phyloP scores from a whole-genome alignment of 2,113 vertebrate species.

The Bolborhynchus lineola region DNA sequence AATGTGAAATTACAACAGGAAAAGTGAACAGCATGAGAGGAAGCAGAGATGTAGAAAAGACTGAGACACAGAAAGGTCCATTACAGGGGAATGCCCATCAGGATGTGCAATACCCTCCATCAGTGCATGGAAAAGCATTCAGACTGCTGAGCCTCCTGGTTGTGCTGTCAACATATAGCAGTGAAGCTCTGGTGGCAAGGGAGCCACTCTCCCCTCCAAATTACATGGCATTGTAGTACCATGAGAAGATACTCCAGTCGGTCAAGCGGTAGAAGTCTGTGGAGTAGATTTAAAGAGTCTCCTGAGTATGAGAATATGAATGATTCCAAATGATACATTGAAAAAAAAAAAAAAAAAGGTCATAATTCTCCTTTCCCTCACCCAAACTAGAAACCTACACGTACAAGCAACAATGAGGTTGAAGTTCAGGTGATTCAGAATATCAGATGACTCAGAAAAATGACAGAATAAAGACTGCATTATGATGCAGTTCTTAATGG shows the following conservation, averaged over 20 bases:
- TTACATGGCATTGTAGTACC: rapidly evolving
- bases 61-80: background rate
- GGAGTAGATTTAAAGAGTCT: background rate
- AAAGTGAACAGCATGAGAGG: background rate
- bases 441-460: conserved; percentile 47
- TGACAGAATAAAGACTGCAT: background rate
- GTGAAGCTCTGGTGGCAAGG: background rate
- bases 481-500: background rate
- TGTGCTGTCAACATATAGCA: background rate
- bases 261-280: background rate
- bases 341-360: background rate
- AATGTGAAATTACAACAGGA: background rate
- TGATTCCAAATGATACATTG: background rate
- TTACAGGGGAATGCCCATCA: background rate
- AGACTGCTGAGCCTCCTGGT: background rate
- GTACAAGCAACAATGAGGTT: background rate
- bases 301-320: background rate
- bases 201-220: background rate
- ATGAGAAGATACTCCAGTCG: background rate
- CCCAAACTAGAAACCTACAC: background rate
- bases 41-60: background rate
- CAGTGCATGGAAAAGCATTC: background rate
- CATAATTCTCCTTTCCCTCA: background rate
- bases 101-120: background rate
- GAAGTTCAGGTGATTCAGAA: conserved; percentile 54